Base-by-base conservation (phyloP, 2,797 vertebrate genomes). In the Chloroceryle inda region DNA sequence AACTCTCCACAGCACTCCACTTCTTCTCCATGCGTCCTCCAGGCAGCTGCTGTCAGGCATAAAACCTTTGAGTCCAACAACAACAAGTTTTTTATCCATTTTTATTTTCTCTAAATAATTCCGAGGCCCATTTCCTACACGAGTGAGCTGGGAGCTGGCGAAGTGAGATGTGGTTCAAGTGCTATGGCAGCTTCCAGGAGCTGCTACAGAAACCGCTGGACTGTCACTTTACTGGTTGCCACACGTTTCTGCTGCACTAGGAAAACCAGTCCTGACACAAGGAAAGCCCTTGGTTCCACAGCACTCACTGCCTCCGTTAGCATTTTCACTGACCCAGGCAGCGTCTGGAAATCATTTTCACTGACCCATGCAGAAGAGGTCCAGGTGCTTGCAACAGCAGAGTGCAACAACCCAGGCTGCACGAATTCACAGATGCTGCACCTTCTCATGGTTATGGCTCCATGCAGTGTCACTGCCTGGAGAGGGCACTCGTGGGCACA, bases 221-320 rank as follows among this genome's bases (percentile, higher is more conserved):
- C 9, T 55, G 6, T 40, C 23, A 18, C 22, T 31, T 18, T 33
- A 55, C 5, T 47, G 11, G 26, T 24, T n/a, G 56, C 47, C 35
- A 16, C 8, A 56, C 1, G 0, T 59, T 61, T 62, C 53, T 2
- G 2, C 42, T 10, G 1, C 2, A 0, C 18, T 59, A 50, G 5
- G 20, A 78, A 67, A 67, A 62, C 11, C 11, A 20, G 38, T 11
- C 23, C 58, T 1, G 0, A 23, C 38, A 29, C 31, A 44, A 59
- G 38, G 23, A 23, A 59, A 77, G 42, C 27, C 29, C 45, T 37
- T 40, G 7, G 31, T 29, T 15, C 22, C 66, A 47, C 33, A 31
- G 53, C 29, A 58, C 27, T 29, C 1, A 1, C 37, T 47, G 89
- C 23, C 53, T 55, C 35, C 2, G 1, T 5, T 4, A 45, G 52